Base-by-base conservation (phyloP, 1,140 invertebrate species). In the Drosophila prosaltans region DNA sequence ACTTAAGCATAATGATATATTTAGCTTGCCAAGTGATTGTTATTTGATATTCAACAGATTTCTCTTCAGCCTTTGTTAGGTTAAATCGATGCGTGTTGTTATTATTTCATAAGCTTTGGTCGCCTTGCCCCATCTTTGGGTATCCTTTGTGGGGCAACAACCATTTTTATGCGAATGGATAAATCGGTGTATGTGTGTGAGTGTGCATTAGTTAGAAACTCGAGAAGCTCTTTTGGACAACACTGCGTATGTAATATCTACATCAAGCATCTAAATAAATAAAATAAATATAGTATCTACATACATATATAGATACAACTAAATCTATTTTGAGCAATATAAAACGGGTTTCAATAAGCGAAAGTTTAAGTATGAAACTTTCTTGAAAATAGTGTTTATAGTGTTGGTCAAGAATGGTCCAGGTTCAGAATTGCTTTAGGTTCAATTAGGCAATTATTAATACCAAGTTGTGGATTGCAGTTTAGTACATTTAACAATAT, bases 11-110 rank as follows among this genome's bases (percentile, higher is more conserved):
- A 89, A 89, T 89, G 85, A 89, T 89, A 89, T 89, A 89, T 89
- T 89, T 89, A 90, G 81, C 85, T 85, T 89, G 72, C 85, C 81
- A 89, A 89, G 85, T 89, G 85, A 90, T 89, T 89, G 85, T 89
- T 89, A 89, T 89, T 89, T 90, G 85, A 89, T 89, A 89, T 89
- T 89, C 85, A 89, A 89, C 85, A 89, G 85, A 89, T 89, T 89
- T 89, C 72, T 75, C 43, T 64, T 72, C 67, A 41, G 69, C 73
- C 54, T 55, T 74, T 81, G 69, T 69, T 65, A 64, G 66, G 65
- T 76, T 81, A 80, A 77, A 81, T 80, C 78, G 79, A 81, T 83
- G 72, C 72, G 69, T 77, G 59, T 74, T 81, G 71, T 72, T 88
- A 71, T 77, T 88, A 77, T 79, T 88, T 88, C 72, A 80, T 83